Evolutionary conservation across 2,888 invertebrate species (phyloP), one percentile per base, ranked within the genome.

Genomic region (Andrena flavipes): DNA sequence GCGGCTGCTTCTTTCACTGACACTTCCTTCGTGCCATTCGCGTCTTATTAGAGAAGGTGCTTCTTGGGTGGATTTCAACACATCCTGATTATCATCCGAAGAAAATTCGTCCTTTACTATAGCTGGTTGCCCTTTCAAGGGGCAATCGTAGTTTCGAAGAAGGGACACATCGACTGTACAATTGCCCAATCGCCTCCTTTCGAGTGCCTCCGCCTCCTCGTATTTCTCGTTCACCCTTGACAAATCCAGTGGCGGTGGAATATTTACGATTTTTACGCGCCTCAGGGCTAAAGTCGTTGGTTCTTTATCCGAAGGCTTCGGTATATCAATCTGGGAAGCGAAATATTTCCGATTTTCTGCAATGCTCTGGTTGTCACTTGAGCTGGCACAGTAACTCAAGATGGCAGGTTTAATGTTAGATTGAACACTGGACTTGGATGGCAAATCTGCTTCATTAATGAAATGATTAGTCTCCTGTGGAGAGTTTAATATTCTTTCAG

Each of bases 161-260:
- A 90, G 67, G 2, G 90, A 82, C 65, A 90, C 89, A 71, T 90
- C 88, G 8, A 89, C 88, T 4, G 85, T 86, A 65, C 89, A 91
- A 83, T 91, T 88, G 49, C 84, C 87, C 29, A 88, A 76, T 8
- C 82, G 72, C 26, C 83, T 75, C 60, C 87, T 85, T 16, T 91
- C 90, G 8, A 79, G 59, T 42, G 89, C 89, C 62, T 90, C 87
- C 76, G 84, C 75, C 29, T 85, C 84, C 3, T 84, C 87, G 79
- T 87, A 89, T 10, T 59, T 72, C 29, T 88, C 84, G 56, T 89
- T 87, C 63, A 90, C 84, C 54, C 29, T 80, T 3, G 88, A 87
- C 1, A 91, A 56, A 48, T 92, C 90, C 35, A 92, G 56, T 0
- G 92, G 89, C 0, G 91, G 80, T 0, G 92, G 90, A 16, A 91